A percentile compares a stretch with the other conserved stretches of the same genome.
Conservation (phyloP, 2,113 vertebrate species). For the Hippocampus mohnikei region DNA sequence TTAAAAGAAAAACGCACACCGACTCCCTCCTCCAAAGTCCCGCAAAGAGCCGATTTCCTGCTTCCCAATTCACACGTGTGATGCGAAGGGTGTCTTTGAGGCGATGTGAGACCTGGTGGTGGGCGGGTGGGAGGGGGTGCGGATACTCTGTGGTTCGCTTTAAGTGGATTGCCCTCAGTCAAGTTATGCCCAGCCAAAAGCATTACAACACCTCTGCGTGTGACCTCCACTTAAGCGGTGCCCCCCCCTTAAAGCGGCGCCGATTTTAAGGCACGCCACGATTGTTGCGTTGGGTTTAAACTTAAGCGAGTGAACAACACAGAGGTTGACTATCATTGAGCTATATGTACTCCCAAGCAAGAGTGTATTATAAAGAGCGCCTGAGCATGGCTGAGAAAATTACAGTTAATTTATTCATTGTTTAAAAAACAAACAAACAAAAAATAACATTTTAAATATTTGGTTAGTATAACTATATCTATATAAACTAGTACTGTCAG, state of each 20-base stretch:
- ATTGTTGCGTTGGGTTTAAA: constrained; percentile 46
- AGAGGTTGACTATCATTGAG: constrained; percentile 31
- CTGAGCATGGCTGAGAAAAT: too few relatives aligned
- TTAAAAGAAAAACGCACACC: not conserved
- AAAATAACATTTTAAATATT: too few relatives aligned
- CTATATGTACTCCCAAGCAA: not conserved
- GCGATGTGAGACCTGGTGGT: constrained; percentile 30
- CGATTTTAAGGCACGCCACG: constrained; percentile 24
- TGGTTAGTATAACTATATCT: too few relatives aligned
- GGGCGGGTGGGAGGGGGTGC: constrained; percentile 1
- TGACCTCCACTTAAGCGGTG: constrained; percentile 63
- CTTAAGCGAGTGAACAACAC: constrained; percentile 14
- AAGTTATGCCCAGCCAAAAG: constrained; percentile 60
- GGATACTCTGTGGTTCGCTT: constrained; percentile 44
- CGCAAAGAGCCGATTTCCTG: constrained; percentile 35
- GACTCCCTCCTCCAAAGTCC: too few relatives aligned
- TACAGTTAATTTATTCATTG: too few relatives aligned
- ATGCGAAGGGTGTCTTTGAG: constrained; percentile 37
- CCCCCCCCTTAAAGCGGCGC: constrained; percentile 37
- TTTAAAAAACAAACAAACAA: too few relatives aligned
- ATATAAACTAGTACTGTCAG: too few relatives aligned
- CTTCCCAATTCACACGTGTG: constrained; percentile 63
- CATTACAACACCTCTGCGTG: constrained; percentile 61
- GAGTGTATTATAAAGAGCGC: too few relatives aligned
- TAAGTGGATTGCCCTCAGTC: constrained; percentile 68